Evolutionary conservation across 2,797 vertebrate genomes (phyloP), one percentile per base, ranked within the genome.

Genomic region (Nannoperca australis): DNA sequence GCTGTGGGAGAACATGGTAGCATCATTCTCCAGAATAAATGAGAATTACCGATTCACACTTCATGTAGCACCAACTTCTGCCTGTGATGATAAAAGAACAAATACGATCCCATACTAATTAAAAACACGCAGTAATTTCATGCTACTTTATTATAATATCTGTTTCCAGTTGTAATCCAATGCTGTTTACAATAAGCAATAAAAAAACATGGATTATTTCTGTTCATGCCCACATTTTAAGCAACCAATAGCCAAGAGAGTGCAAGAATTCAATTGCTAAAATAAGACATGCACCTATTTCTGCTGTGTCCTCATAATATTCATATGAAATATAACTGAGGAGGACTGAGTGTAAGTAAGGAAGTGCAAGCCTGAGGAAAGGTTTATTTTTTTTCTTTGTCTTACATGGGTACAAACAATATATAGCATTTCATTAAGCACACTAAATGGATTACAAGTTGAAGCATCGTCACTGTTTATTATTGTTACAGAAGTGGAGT

Each of bases 381-480:
- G 47, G 60, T 69, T 75, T 18, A 22, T 76, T 72, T 73, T 68
- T 68, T 36, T 18, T 17, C 14, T 42, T 65, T 75, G 62, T 75
- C 40, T 81, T 66, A 70, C 73, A 63, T 38, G 47, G 36, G 20
- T 42, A 73, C 69, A 77, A 86, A 90, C 65, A 79, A 61, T 66
- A 83, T 70, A 49, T 61, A 79, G 72, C 81, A 77, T 91, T 89
- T 89, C 70, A 89, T 91, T 86, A 78, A 60, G 54, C 64, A 32
- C 67, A 70, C 67, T 74, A 82, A 86, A 78, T 76, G 58, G 76
- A 81, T 87, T 76, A 78, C 56, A 85, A 78, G 84, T 79, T 55
- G 50, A 79, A 60, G 68, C 78, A 60, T 75, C 15, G 70, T 83
- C 73, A 62, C 7, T 77, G 76, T 74, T 78, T 81, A 72, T 86